Evolutionary conservation across 2,113 vertebrate species (phyloP), one percentile per base, ranked within the genome.

Genomic region (Dasyurus viverrinus): DNA sequence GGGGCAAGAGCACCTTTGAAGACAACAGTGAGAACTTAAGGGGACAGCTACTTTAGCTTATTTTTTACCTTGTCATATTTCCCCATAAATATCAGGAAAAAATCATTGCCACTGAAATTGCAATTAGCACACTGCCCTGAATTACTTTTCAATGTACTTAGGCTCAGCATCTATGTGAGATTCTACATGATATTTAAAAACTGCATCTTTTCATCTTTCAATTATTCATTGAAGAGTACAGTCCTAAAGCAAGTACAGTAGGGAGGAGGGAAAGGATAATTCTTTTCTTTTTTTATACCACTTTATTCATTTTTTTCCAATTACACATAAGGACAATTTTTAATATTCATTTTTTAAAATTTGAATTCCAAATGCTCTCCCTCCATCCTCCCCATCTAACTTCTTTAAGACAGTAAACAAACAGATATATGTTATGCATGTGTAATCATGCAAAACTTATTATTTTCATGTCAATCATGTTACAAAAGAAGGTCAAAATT

Each of bases 21-120:
- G 12, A 2, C n/a, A 94, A 54, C 89, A 57, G 14, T 50, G 94
- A 95, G 8, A 54, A 96, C 91, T 84, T 11, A 93, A 46, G 93
- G 92, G 89, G 68, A 91, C 19, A 55, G 92, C 36, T 27, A 91
- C 94, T 6, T 68, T 89, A 8, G 46, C 91, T 95, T 24, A 50
- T 95, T 95, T 96, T 92, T 48, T 90, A 55, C 91, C 60, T 68
- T 68, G 11, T 30, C 30, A 68, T 36, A 3, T 1, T 68, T 68
- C 60, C 30, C 4, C 60, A 68, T 68, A 36, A 68, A 68, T 36
- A 0, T 36, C 14, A 68, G 11, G 30, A 5, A 68, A 60, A 36
- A 68, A 14, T 36, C 30, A 36, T 68, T 68, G 3, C 30, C 12
- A 36, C 60, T 68, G 30, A 36, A 68, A 68, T 30, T 68, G 30